Evolutionary conservation across 1,140 invertebrate genomes (phyloP), one percentile per base, ranked within the genome.

Genomic region (Aphelinus atriplicis): DNA sequence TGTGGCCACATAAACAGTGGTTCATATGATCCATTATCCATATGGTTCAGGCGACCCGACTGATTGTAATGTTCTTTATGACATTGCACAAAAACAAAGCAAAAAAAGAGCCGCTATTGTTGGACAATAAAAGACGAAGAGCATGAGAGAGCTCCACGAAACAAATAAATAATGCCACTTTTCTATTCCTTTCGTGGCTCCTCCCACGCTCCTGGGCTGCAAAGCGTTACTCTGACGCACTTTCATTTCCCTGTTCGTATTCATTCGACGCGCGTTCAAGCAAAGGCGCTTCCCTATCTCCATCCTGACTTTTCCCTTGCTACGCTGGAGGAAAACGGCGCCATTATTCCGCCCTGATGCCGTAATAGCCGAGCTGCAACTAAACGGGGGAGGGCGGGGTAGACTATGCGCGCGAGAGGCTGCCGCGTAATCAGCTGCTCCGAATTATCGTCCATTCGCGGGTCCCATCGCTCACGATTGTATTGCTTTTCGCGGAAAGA

Each of bases 91-190:
- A 26, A 26, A 26, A 26, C 26, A 26, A 26, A 26, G 26, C 26
- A 26, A 26, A 26, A 26, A 26, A 26, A 26, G 26, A 26, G 26
- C 26, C 26, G 26, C 26, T 26, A 26, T 26, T 26, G 26, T 26
- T 26, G 26, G 26, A 26, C 6, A 56, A 3, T 45, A 55, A 43
- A 46, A 9, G 7, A 56, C 46, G 48, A 47, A 63, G 10, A 43
- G 43, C 61, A 10, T n/a, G 10, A 43, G 26, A 61, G 45, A 45
- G 42, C 58, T 2, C 45, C 1, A 55, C 42, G 48, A 66, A 53
- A 66, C 51, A 66, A 66, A 66, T 53, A 66, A 51, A 66, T 66
- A 56, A 55, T 55, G 56, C 64, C 2, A 53, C 42, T 56, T 56
- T 66, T 66, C 56, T 51, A 66, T 53, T 45, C 64, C 51, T 65